Conservation (phyloP, 35 echinoderm and acorn worm genomes). For the Ophioderma brevispina region DNA sequence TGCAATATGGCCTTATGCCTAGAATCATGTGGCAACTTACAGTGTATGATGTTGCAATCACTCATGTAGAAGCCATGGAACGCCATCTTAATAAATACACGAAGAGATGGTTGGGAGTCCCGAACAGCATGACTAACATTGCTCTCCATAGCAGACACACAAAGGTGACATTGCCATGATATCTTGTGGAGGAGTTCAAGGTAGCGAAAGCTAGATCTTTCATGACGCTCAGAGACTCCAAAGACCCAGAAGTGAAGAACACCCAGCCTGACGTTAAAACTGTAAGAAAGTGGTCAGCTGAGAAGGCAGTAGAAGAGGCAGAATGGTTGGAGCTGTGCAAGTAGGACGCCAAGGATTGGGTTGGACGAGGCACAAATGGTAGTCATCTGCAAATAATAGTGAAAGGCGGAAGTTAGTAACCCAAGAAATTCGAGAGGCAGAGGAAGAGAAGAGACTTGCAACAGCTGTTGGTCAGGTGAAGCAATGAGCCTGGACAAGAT, state of each 20-base stretch:
- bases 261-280: constrained; percentile 17
- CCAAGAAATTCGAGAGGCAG: constrained; percentile 19
- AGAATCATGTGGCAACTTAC: constrained; percentile 15
- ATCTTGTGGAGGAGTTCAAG: constrained; percentile 37
- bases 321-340: constrained; percentile 34
- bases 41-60: background rate
- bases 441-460: constrained; percentile 22
- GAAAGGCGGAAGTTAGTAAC: constrained; percentile 4
- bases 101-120: background rate
- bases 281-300: constrained; percentile 27
- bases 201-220: background rate
- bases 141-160: background rate
- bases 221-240: constrained; percentile 19
- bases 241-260: constrained; percentile 16
- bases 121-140: background rate
- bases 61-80: background rate
- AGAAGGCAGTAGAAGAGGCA: constrained; percentile 33
- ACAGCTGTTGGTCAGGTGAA: constrained; percentile 31
- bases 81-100: background rate
- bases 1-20: constrained; percentile 13
- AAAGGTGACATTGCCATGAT: constrained; percentile 5
- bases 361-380: constrained; percentile 19
- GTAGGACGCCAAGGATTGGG: constrained; percentile 18
- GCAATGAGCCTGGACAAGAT: background rate
- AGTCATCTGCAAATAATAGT: constrained; percentile 4